Conservation (phyloP, 2,113 vertebrate species). For the Cyanoliseus patagonus region DNA sequence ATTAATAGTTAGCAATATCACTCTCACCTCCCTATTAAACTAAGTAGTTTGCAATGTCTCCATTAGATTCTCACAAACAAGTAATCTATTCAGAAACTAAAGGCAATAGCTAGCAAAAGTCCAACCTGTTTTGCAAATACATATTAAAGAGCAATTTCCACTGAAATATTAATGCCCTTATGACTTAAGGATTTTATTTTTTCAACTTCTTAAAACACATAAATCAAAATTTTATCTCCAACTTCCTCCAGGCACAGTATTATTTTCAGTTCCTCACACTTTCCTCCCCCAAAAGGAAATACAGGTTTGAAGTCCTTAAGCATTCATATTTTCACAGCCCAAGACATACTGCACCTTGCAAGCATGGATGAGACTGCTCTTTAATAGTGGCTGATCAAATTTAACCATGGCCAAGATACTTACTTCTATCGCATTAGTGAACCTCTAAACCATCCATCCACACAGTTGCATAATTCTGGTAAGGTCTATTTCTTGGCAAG, state of each 20-base stretch:
- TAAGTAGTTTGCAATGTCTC: background rate
- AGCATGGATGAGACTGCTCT: fast-evolving
- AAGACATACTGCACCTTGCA: background rate
- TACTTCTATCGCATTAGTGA: background rate
- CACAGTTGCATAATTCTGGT: background rate
- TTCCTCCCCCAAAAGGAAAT: background rate
- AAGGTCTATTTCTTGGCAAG: background rate
- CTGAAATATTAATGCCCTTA: background rate
- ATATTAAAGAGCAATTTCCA: background rate
- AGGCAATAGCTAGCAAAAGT: background rate
- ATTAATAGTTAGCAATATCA: background rate
- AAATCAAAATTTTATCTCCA: background rate
- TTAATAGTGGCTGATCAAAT: background rate
- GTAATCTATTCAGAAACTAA: background rate
- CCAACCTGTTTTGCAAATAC: background rate
- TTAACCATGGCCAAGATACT: background rate
- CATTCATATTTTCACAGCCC: background rate
- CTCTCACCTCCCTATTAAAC: background rate
- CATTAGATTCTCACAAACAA: background rate
- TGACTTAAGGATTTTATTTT: background rate
- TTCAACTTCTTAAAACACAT: background rate
- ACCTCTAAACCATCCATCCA: background rate
- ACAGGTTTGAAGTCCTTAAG: background rate
- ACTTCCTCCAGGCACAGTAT: background rate
- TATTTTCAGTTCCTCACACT: background rate